Evolutionary conservation across 37 sponge, comb jelly and placozoan species (phyloP).

Genomic region (Spongilla lacustris): DNA sequence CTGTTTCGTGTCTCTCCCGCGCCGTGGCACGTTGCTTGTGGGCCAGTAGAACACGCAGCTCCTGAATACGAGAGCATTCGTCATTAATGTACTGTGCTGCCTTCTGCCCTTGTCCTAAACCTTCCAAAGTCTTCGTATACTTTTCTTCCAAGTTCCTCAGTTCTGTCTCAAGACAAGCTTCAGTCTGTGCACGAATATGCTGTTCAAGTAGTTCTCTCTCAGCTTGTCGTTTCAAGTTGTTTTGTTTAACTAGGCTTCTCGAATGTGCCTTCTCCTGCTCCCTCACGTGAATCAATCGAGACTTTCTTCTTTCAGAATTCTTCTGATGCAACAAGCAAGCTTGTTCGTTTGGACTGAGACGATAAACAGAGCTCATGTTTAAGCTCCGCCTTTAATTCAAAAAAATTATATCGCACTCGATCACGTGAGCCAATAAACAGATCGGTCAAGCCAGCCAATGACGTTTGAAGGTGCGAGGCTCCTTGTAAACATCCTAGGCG

Average conservation of each 20-base stretch:
- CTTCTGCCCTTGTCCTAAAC: slow-evolving; percentile 57
- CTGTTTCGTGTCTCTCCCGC: slow-evolving; percentile 32
- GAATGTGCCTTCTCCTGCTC: slow-evolving; percentile 71
- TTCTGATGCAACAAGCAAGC: slow-evolving; percentile 42
- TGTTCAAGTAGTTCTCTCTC: slow-evolving; percentile 38
- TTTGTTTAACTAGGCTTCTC: slow-evolving; percentile 19
- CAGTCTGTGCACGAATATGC: slow-evolving; percentile 23
- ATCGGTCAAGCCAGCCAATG: no score
- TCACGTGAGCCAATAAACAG: no score
- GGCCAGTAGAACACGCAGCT: slow-evolving; percentile 19
- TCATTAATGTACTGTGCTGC: slow-evolving; percentile 22
- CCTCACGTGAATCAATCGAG: slow-evolving; percentile 63
- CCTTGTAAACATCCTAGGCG: no score
- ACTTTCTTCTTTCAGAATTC: slow-evolving; percentile 45
- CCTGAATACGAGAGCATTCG: slow-evolving; percentile 37
- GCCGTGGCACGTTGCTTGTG: slow-evolving; percentile 47
- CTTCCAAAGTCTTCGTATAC: neutral
- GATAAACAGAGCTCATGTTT: neutral
- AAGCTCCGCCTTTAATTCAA: neutral
- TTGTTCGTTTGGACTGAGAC: slow-evolving; percentile 81
- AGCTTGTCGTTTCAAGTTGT: slow-evolving; percentile 12
- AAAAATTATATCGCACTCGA: no score
- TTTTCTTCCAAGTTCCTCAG: slow-evolving; percentile 44
- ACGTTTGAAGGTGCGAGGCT: no score
- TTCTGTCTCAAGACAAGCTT: slow-evolving; percentile 18